Base-by-base conservation (phyloP, 2,113 vertebrate species). In the Struthidea cinerea region DNA sequence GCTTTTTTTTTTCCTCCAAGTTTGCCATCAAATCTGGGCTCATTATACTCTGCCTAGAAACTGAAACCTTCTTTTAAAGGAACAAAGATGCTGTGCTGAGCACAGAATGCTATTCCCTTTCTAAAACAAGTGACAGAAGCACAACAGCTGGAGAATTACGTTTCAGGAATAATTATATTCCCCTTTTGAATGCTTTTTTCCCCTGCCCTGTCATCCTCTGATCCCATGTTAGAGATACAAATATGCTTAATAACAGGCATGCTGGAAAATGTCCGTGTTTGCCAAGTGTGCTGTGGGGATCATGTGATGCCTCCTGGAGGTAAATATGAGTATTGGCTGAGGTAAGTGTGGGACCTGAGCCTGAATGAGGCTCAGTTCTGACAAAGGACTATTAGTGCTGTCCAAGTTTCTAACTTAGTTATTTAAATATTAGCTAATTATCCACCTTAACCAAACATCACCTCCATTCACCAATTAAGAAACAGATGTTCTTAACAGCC, bases 341-440 rank as follows among this genome's bases (percentile, higher is more conserved):
- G 13, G 1, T 30, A 80, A 77, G 49, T 11, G 61, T 6, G 30
- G 24, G 20, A 69, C 64, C 35, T 35, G 16, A 61, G 33, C 39
- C 30, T 24, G 39, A 59, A 55, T 0, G 5, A 90, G 30, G 24
- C 39, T 23, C 42, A 44, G 37, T 20, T 91, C 73, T 77, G 18
- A n/a, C 35, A 60, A 75, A 63, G 33, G 10, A n/a, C 47, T 57
- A 3, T 20, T 47, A 74, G 10, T 9, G 50, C 19, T 46, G 42
- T 37, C 27, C 73, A 84, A 46, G n/a, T 22, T 64, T 35, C 44
- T 65, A 47, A 32, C 20, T 70, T n/a, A 32, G 10, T 76, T 77
- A 81, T 56, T 75, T 75, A 91, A 92, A 78, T 44, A 81, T 21
- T 28, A 64, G 55, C 52, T 68, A 52, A 89, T 87, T 80, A 89